A percentile compares a stretch with the other conserved stretches of the same genome.
Conservation (phyloP, 2,113 vertebrate genomes). For the Pseudopodoces humilis region DNA sequence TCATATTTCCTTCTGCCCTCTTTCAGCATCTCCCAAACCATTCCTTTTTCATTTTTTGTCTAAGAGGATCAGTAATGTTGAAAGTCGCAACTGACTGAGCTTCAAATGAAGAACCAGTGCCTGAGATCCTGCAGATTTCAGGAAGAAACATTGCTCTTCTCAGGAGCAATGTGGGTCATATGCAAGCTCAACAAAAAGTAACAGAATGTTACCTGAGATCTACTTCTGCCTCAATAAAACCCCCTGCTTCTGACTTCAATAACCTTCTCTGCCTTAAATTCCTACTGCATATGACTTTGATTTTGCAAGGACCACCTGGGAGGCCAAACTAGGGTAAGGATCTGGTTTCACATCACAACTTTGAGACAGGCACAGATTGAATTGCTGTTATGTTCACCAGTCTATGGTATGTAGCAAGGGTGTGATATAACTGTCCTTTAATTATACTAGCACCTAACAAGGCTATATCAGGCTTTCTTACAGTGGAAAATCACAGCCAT, state of each 20-base stretch:
- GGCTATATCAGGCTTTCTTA: not conserved
- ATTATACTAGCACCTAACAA: fast-evolving
- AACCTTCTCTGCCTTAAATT: not conserved
- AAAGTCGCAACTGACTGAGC: not conserved
- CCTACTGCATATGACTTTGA: not conserved
- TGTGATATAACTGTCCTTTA: not conserved
- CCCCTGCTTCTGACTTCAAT: not conserved
- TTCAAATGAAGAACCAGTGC: not conserved
- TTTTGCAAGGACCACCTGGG: not conserved
- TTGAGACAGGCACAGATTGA: not conserved
- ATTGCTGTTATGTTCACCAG: not conserved
- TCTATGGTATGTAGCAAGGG: fast-evolving
- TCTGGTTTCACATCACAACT: not conserved
- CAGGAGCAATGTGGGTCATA: not conserved
- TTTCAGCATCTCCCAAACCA: not conserved
- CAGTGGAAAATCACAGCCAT: not conserved
- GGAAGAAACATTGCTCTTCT: not conserved
- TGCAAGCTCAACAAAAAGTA: not conserved
- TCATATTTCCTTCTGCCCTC: not conserved
- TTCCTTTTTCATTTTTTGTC: not conserved
- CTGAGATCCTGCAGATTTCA: not conserved
- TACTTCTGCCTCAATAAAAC: not conserved
- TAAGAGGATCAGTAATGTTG: not conserved
- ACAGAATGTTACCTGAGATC: not conserved
- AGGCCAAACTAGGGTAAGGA: not conserved